These are phyloP conservation scores for Vombatus ursinus DNA, from an alignment of 2,113 vertebrate species.

Conservation along the genomic window DNA sequence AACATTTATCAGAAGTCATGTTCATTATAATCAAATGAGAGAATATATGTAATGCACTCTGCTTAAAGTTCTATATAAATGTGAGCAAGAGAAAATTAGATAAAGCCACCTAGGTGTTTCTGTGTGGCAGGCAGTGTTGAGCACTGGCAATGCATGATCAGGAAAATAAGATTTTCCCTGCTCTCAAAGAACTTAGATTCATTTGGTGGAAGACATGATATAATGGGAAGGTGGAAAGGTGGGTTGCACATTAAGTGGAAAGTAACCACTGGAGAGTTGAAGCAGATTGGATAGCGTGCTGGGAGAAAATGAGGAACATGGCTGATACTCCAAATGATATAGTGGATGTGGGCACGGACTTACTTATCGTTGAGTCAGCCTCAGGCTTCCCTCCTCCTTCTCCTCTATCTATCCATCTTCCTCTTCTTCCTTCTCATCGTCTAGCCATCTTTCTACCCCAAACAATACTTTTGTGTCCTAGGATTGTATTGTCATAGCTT, in stretches of 20 bases:
- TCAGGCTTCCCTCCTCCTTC: background rate
- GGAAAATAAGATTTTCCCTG: no score
- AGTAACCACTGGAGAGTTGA: background rate
- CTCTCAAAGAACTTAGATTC: background rate
- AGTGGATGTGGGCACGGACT: background rate
- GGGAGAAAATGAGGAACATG: background rate
- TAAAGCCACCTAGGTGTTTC: no score
- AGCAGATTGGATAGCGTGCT: background rate
- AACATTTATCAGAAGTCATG: no score
- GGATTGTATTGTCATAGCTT: background rate
- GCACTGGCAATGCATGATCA: no score
- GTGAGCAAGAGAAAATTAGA: no score
- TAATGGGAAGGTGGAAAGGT: background rate
- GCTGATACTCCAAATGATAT: background rate
- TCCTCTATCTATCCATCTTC: no score
- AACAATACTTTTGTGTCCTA: background rate
- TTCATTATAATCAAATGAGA: no score
- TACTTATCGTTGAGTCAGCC: no score
- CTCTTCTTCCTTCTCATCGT: background rate
- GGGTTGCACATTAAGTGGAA: background rate
- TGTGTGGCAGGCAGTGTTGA: no score
- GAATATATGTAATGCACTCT: no score
- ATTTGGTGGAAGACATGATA: background rate
- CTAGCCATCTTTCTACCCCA: background rate
- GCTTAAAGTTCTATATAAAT: no score